Base-by-base conservation (phyloP, 1,140 invertebrate genomes). In the Leptinotarsa defecta region DNA sequence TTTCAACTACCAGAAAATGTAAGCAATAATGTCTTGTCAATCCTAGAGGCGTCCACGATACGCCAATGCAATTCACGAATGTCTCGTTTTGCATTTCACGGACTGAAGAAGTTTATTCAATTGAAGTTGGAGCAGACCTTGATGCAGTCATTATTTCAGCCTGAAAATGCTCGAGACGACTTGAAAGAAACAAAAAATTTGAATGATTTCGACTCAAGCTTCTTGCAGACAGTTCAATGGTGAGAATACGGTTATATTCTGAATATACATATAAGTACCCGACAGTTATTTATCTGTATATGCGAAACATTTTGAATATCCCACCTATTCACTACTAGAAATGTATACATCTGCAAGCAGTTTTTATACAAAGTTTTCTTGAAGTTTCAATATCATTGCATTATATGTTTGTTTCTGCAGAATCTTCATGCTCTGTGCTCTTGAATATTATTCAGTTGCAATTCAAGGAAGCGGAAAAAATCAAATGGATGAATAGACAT, bases 241-340 rank as follows among this genome's bases (percentile, higher is more conserved):
- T 57, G 52, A 57, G 52, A 57, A 57, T 57, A 57, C 52, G 52
- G 52, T 57, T 57, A 57, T 57, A 57, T 57, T 57, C 52, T 57
- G 52, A 57, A 57, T 57, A 57, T 57, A 57, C 52, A 57, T 57
- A 57, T 57, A 57, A 57, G 52, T 57, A 17, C 4, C 1, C 4
- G 52, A 57, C 52, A 57, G 52, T 57, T 57, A 57, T 57, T 57
- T 57, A 57, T n/a, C 13, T 57, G 4, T 13, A 57, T 57, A 57
- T n/a, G 52, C 17, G 52, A 57, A 57, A 57, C 17, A 57, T 57
- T 57, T 57, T 57, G 52, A 57, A 57, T n/a, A 57, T 57, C n/a
- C 52, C 52, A 57, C 52, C 52, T 57, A 57, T 57, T 57, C 52
- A 57, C 15, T 57, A 19, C 13, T 17, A 57, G n/a, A 57, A 57